Conservation (phyloP, 1,140 invertebrate genomes). For the Chionoecetes opilio region DNA sequence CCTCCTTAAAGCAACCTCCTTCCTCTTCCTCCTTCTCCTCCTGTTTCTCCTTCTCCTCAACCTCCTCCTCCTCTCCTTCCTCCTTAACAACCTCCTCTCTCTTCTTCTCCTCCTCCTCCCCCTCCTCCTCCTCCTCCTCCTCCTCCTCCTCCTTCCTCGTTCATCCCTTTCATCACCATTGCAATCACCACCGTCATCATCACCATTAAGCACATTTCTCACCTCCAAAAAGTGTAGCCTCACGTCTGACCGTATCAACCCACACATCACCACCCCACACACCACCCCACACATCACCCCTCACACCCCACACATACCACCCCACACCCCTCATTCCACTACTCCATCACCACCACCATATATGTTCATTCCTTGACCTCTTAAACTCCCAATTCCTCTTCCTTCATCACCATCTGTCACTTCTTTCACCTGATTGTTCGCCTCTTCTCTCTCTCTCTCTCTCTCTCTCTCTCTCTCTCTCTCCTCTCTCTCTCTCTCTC, state of each 20-base stretch:
- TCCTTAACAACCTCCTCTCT: background rate
- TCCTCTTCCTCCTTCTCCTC: background rate
- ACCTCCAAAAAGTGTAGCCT: background rate
- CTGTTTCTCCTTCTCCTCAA: background rate
- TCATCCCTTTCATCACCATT: background rate
- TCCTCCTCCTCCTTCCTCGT: background rate
- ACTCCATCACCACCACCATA: constrained; percentile 3
- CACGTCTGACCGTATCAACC: background rate
- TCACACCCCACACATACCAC: background rate
- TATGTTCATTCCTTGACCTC: background rate
- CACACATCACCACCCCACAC: background rate
- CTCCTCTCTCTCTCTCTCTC: background rate
- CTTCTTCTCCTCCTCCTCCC: background rate
- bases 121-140: constrained; percentile 37
- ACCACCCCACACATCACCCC: background rate
- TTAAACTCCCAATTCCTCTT: background rate
- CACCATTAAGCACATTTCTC: constrained; percentile 20
- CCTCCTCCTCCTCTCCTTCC: background rate
- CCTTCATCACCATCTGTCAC: constrained; percentile 16
- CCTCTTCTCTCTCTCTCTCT: background rate
- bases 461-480: constrained; percentile 38
- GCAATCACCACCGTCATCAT: constrained; percentile 28
- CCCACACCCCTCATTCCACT: background rate
- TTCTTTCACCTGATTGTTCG: constrained; percentile 21
- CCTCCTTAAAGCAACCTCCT: background rate